Base-by-base conservation (phyloP, 37 sponge, comb jelly and placozoan species). In the Diacarnus erythraeanus region DNA sequence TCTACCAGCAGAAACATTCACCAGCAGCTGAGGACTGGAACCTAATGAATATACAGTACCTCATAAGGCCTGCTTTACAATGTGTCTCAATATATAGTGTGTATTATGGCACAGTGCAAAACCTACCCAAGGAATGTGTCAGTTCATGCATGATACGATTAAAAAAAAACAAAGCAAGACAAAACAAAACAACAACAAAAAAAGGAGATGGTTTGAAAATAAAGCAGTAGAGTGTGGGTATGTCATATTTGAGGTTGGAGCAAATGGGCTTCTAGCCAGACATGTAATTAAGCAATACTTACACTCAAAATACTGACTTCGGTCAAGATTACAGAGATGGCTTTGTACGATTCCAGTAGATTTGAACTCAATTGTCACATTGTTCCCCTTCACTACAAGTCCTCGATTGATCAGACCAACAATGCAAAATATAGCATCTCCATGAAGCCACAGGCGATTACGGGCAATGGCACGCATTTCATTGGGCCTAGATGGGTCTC, bases 381-480 rank as follows among this genome's bases (percentile, higher is more conserved):
- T 72, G 26, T 72, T 72, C 3, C 54, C 27, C 8, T 72, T 72
- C 5, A 72, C 25, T 23, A 42, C 39, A 18, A 40, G 2, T 4
- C 51, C 73, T 31, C 54, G 51, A 41, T 72, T 72, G 51, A 21
- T 21, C 2, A 43, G 26, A 40, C 4, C 25, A 20, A 27, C 23
- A 2, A 43, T 29, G 42, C 73, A 72, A 54, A 72, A 72, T 9
- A 30, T 54, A 43, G 6, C 47, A 72, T 72, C 54, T 44, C 73
- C 73, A 41, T 72, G 44, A 2, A 72, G 51, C 73, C 73, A 72
- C n/a, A 72, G n/a, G 42, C 73, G 36, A 42, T 72, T 72, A 17
- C 73, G 47, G 31, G 26, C 54, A 20, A 72, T 43, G 4, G 73
- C 54, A 6, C 47, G 44, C 25, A 39, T 22, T 20, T 72, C 73